These are phyloP conservation scores for Alosa alosa DNA, from an alignment of 2,113 vertebrate genomes.

Conservation along the genomic window DNA sequence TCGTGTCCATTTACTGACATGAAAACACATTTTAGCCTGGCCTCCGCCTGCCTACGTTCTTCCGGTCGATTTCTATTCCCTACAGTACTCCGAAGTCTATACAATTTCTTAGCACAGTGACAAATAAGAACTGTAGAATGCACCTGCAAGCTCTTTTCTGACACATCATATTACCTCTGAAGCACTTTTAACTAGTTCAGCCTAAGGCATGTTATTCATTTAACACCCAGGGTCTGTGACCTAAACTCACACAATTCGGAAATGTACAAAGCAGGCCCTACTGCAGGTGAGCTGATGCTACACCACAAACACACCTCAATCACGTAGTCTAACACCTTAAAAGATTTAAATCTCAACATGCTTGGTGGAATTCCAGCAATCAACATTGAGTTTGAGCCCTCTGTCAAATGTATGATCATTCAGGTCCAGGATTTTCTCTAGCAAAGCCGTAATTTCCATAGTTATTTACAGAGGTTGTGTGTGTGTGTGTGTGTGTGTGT, in stretches of 20 bases:
- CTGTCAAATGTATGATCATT: slow-evolving; percentile 69
- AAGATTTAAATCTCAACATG: slow-evolving; percentile 48
- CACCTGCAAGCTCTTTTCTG: not conserved
- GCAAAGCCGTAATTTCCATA: not conserved
- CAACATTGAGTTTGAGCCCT: slow-evolving; percentile 65
- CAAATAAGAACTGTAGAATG: not conserved
- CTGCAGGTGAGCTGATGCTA: not conserved
- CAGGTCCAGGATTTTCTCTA: slow-evolving; percentile 58
- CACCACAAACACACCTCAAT: not conserved
- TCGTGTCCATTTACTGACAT: not conserved
- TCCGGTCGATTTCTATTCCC: too few species aligned
- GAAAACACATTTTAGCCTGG: not conserved
- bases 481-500: not conserved
- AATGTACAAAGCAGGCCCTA: not conserved
- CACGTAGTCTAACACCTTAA: slow-evolving; percentile 26
- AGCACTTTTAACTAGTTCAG: not conserved
- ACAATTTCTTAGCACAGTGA: not conserved
- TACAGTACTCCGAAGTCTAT: not conserved
- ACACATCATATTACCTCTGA: not conserved
- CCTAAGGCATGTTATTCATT: not conserved
- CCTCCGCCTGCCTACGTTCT: too few species aligned
- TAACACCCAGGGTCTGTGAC: not conserved
- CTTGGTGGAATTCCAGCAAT: slow-evolving; percentile 43
- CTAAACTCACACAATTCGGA: not conserved
- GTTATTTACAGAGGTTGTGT: slow-evolving; percentile 3